Percentiles rank a stretch among this genome's conserved stretches.
These are phyloP conservation scores for Amaurobius ferox DNA, from an alignment of 2,888 invertebrate genomes.

Conservation along the genomic window DNA sequence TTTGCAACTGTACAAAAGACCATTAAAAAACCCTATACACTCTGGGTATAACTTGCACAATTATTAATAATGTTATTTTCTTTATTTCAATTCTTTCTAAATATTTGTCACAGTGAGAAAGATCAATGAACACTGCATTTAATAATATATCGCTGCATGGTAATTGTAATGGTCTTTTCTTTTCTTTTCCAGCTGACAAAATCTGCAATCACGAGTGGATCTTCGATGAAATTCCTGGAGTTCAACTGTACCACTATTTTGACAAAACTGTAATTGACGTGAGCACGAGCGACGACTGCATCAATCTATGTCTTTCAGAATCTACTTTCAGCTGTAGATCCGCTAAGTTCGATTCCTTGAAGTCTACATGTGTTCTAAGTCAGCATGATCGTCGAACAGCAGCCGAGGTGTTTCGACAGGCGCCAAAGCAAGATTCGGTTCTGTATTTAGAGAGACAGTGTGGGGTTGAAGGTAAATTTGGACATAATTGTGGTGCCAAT, in stretches of 20 bases:
- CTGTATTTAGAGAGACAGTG: conserved; percentile 67
- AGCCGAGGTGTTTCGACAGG: conserved; percentile 57
- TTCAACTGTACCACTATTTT: conserved; percentile 52
- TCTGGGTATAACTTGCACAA: too few species aligned
- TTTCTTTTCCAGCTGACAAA: conserved; percentile 11
- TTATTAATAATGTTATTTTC: background rate
- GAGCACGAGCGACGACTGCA: conserved; percentile 24
- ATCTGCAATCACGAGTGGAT: conserved; percentile 55
- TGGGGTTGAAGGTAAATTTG: conserved; percentile 42
- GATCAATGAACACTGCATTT: too few species aligned
- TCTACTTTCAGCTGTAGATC: conserved; percentile 62
- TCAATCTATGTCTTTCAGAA: conserved; percentile 45
- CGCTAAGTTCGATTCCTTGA: conserved; percentile 46
- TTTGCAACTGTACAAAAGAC: too few species aligned
- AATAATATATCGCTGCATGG: too few species aligned
- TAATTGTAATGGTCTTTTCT: too few species aligned
- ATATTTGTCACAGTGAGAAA: too few species aligned
- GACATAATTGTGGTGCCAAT: background rate
- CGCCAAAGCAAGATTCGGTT: conserved; percentile 2
- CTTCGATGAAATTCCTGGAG: conserved; percentile 51
- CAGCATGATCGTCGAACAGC: conserved; percentile 65
- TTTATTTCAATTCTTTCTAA: background rate
- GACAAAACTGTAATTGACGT: conserved; percentile 40
- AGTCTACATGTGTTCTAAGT: conserved; percentile 47
- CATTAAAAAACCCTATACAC: too few species aligned